Conservation (phyloP, 2,888 invertebrate species). For the Eupithecia inturbata region DNA sequence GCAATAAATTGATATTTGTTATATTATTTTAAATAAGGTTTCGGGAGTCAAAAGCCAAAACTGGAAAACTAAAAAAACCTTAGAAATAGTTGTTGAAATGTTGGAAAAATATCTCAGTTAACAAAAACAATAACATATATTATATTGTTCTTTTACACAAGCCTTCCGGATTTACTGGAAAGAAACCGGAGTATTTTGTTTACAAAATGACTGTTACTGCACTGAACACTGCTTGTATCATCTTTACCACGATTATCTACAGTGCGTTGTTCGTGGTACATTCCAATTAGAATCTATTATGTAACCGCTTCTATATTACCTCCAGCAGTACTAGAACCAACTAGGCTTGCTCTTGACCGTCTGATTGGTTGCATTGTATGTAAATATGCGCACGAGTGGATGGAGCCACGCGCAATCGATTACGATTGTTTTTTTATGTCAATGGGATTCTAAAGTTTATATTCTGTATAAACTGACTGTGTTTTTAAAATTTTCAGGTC, state of each 20-base stretch:
- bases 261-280: not conserved
- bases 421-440: conserved; percentile 5
- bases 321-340: not conserved
- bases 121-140: not conserved
- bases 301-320: not conserved
- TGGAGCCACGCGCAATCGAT: not conserved
- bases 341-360: conserved; percentile 5
- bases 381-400: conserved; percentile 10
- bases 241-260: not conserved
- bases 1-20: not conserved
- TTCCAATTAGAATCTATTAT: not conserved
- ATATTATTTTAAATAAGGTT: not conserved
- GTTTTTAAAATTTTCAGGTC: too few relatives aligned
- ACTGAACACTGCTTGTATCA: not conserved
- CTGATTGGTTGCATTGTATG: conserved; percentile 9
- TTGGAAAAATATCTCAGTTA: too few relatives aligned
- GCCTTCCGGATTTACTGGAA: not conserved
- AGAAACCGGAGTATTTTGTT: not conserved
- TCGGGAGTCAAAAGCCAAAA: not conserved
- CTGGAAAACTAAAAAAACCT: not conserved
- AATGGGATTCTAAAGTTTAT: not conserved
- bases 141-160: not conserved
- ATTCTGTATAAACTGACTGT: not conserved
- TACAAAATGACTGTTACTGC: not conserved
- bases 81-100: not conserved